These are phyloP conservation scores for Pteromalus puparum DNA, from an alignment of 1,140 invertebrate genomes.

Conservation along the genomic window DNA sequence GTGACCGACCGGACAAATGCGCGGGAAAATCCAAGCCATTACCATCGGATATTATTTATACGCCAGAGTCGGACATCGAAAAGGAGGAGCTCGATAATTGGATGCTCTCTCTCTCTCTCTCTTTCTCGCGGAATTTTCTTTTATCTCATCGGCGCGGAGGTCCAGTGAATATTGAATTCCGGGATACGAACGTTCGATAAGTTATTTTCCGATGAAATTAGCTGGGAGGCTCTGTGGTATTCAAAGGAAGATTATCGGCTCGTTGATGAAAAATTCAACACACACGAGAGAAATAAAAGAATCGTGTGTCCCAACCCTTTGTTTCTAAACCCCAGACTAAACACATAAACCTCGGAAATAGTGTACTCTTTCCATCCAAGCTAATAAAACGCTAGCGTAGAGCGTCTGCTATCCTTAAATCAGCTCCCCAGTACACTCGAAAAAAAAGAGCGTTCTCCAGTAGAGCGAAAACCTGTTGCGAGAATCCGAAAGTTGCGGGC, in stretches of 20 bases:
- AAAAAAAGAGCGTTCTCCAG: neutral
- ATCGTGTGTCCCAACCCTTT: neutral
- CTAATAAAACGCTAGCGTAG: neutral
- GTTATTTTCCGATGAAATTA: too few relatives aligned
- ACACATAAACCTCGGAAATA: neutral
- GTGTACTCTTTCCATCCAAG: neutral
- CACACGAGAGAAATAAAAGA: neutral
- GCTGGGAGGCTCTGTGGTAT: too few relatives aligned
- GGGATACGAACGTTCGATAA: neutral
- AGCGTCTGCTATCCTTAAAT: neutral
- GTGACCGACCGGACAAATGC: neutral
- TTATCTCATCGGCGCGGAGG: neutral
- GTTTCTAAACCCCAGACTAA: neutral
- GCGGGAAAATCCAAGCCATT: neutral
- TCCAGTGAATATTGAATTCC: neutral
- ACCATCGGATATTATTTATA: slow-evolving; percentile 6
- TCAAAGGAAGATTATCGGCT: too few relatives aligned
- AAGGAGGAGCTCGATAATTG: slow-evolving; percentile 6
- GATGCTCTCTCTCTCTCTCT: too few relatives aligned
- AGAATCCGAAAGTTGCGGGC: slow-evolving; percentile 1
- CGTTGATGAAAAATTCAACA: too few relatives aligned
- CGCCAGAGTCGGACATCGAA: neutral
- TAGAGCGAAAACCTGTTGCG: slow-evolving; percentile 4
- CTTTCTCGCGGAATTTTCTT: neutral
- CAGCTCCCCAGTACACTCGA: neutral